phyloP scores from a whole-genome alignment of 2,888 invertebrate genomes.

The Drosophila kuntzei region DNA sequence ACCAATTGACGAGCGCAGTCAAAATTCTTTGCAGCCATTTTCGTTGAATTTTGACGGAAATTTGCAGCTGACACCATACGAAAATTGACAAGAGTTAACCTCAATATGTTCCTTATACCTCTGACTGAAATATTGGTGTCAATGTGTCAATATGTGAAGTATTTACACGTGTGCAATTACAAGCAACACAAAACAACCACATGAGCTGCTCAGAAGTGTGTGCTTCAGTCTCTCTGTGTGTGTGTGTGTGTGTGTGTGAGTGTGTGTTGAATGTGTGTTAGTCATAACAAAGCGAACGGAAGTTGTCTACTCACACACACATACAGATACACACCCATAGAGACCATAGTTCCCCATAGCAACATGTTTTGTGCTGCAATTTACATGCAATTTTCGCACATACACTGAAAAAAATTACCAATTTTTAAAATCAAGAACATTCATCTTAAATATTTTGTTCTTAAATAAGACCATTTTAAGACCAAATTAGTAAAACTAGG shows the following conservation, averaged over 20 bases:
- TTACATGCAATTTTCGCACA: conserved; percentile 50
- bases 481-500: no score
- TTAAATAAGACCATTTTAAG: no score
- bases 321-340: conserved; percentile 2
- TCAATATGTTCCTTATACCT: conserved; percentile 51
- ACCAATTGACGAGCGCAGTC: neutral
- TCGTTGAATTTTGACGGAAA: conserved; percentile 6
- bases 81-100: conserved; percentile 42
- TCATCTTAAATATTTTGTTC: no score
- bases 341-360: neutral
- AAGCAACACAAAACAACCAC: conserved; percentile 57
- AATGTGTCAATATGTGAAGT: conserved; percentile 73
- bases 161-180: conserved; percentile 76
- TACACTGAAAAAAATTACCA: no score
- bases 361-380: conserved; percentile 38
- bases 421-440: no score
- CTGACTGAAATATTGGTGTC: conserved; percentile 65
- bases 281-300: conserved; percentile 34
- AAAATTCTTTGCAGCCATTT: neutral
- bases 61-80: conserved; percentile 5
- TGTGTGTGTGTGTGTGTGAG: conserved; percentile 6
- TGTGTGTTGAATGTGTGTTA: conserved; percentile 9
- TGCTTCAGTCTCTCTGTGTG: neutral
- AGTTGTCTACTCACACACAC: conserved; percentile 16
- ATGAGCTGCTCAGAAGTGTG: conserved; percentile 6